Conservation (phyloP, 1,140 invertebrate species). For the Microvelia longipes region DNA sequence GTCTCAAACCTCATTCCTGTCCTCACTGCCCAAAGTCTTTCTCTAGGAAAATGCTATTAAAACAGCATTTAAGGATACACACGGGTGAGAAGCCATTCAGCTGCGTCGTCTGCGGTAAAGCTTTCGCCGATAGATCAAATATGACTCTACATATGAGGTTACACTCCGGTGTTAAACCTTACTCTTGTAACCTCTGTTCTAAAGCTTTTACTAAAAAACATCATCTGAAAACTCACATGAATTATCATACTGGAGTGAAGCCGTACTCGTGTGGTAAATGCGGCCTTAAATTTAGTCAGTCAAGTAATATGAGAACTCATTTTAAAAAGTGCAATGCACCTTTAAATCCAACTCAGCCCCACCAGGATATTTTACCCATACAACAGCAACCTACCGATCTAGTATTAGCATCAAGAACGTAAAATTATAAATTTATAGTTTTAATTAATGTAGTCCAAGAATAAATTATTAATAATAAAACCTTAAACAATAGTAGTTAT, state of each 20-base stretch:
- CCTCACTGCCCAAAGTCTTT: slow-evolving; percentile 72
- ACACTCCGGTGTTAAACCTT: slow-evolving; percentile 70
- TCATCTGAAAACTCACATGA: slow-evolving; percentile 44
- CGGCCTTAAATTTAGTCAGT: slow-evolving; percentile 37
- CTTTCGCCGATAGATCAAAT: slow-evolving; percentile 66
- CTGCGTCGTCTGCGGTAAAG: slow-evolving; percentile 48
- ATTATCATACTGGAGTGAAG: slow-evolving; percentile 47
- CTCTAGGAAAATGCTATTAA: slow-evolving; percentile 62
- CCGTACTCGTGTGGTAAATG: slow-evolving; percentile 33
- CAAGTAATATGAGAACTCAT: slow-evolving; percentile 24
- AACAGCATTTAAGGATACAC: slow-evolving; percentile 60
- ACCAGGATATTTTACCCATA: background rate
- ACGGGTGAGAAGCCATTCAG: slow-evolving; percentile 62
- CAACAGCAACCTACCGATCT: background rate
- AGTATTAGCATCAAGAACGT: background rate
- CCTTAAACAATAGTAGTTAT: no score
- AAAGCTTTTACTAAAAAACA: slow-evolving; percentile 78
- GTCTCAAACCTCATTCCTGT: slow-evolving; percentile 73
- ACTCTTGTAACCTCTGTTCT: slow-evolving; percentile 65
- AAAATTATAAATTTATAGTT: no score
- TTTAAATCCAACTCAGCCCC: background rate
- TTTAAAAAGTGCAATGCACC: slow-evolving; percentile 20
- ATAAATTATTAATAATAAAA: no score
- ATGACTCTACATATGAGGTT: slow-evolving; percentile 62
- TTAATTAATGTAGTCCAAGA: no score